Base-by-base conservation (phyloP, 1,140 invertebrate species). In the Drosophila bocki region DNA sequence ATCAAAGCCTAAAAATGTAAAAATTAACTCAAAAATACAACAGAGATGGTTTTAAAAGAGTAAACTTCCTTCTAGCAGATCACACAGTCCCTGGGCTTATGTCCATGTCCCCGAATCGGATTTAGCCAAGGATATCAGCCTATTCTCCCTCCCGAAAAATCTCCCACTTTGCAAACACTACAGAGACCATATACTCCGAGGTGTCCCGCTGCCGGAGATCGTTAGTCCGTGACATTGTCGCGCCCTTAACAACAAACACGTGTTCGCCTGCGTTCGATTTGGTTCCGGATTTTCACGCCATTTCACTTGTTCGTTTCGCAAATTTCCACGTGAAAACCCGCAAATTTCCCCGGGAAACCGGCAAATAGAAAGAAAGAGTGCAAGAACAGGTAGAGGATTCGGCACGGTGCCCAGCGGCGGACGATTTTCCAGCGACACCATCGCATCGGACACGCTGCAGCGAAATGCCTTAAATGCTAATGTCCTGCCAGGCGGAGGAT, bases 181-280 rank as follows among this genome's bases (percentile, higher is more conserved):
- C 13, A 26, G n/a, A 42, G 9, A n/a, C 15, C 13, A 15, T 35
- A 26, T 12, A 22, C 33, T 26, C 13, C 9, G 22, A 7, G 19
- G 26, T 42, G 39, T 68, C 12, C 41, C 61, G 29, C 62, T 44
- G 64, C 19, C 44, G 59, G 35, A 26, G 62, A 58, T 72, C 17
- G 68, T 48, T 70, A 78, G 60, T 53, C 78, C 78, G 51, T 82
- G 82, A 75, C 68, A 82, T 78, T 75, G 75, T 82, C 68, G 74
- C 82, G 82, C 60, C 81, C 62, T 69, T 58, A 78, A 68, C 59
- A 65, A 32, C 54, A 48, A 77, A 83, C 80, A 87, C 80, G 62
- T 74, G 79, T 63, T 56, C 51, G 37, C 15, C 37, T 29, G 32
- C n/a, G 4, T 11, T n/a, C 19, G 19, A 11, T 39, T 39, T 19